These are phyloP conservation scores for Lasioglossum lativentre DNA, from an alignment of 2,888 invertebrate genomes.

Conservation along the genomic window DNA sequence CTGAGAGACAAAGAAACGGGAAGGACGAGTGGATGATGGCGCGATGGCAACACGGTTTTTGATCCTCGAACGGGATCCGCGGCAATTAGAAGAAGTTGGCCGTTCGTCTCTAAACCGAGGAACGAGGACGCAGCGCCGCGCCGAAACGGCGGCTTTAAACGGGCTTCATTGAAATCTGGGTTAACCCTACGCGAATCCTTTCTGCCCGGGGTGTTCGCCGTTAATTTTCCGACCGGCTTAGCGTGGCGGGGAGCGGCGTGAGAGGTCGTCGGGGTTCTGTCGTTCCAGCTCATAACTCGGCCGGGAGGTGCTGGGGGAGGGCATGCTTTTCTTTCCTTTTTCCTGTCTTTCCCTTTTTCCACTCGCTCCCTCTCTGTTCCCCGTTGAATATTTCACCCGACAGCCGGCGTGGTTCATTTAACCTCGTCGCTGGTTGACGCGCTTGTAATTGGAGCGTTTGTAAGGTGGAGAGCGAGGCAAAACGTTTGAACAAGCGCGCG, in stretches of 20 bases:
- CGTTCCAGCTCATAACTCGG: conserved; percentile 50
- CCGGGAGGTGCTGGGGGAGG: conserved; percentile 13
- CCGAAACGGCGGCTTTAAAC: conserved; percentile 65
- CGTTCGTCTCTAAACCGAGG: conserved; percentile 52
- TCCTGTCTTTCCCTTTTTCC: background rate
- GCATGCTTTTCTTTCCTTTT: background rate
- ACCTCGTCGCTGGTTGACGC: conserved; percentile 31
- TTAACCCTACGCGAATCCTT: conserved; percentile 69
- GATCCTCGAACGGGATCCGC: conserved; percentile 64
- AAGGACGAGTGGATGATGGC: conserved; percentile 17
- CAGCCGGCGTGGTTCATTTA: conserved; percentile 51
- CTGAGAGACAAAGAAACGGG: background rate
- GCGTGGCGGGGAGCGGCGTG: background rate
- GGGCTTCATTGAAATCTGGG: conserved; percentile 69
- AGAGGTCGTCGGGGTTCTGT: conserved; percentile 6
- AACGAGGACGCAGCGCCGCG: conserved; percentile 29
- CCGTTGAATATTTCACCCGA: conserved; percentile 52
- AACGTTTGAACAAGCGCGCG: conserved; percentile 42
- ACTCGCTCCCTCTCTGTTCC: background rate
- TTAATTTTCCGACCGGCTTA: conserved; percentile 52
- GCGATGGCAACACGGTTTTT: conserved; percentile 40
- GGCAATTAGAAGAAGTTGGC: conserved; percentile 70
- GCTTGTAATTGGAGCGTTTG: conserved; percentile 53
- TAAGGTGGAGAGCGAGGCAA: conserved; percentile 34
- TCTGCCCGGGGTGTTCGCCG: conserved; percentile 38